Evolutionary conservation across 2,888 invertebrate genomes (phyloP), one percentile per base, ranked within the genome.

Genomic region (Trachelus iudaicus): DNA sequence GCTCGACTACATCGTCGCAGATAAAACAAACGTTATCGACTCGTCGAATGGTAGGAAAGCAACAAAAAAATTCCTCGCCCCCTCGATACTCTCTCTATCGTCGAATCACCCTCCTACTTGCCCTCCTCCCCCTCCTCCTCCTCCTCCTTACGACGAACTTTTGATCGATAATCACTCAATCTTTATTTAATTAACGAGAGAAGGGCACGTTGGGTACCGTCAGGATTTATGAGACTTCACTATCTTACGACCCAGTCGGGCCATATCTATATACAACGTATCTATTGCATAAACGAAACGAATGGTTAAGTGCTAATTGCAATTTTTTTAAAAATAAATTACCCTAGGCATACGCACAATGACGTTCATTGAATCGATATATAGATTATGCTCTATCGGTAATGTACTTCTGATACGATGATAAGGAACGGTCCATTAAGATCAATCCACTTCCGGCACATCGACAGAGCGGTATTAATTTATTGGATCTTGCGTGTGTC

Each of bases 11-110:
- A 81, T 77, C 82, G 83, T 82, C 81, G 77, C 83, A 82, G 87
- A 89, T 88, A 88, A 87, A 89, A 88, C 86, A 87, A 85, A 83
- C 86, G 85, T 86, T 88, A 88, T 88, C 87, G 86, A 88, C 81
- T 85, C 78, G 76, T 83, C 76, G 80, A 76, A 78, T 80, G 76
- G 80, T 73, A 34, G 77, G 35, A 35, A 35, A 35, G 3, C 1
- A 69, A 79, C 78, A 77, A 82, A 85, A 84, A 79, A 80, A 73
- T 80, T 79, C 40, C 78, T 73, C 71, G 40, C 73, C 79, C 68
- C 75, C 74, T 73, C 71, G 71, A 71, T 34, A 69, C 74, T 30
- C 37, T 30, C 34, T 34, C 69, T 30, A 69, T 11, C 35, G 4
- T 37, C 34, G 13, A 15, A 30, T 23, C 76, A 6, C 56, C 33